Percentiles rank a stretch among this genome's conserved stretches.
These are phyloP conservation scores for Idaea biselata DNA, from an alignment of 2,888 invertebrate species.

Conservation along the genomic window DNA sequence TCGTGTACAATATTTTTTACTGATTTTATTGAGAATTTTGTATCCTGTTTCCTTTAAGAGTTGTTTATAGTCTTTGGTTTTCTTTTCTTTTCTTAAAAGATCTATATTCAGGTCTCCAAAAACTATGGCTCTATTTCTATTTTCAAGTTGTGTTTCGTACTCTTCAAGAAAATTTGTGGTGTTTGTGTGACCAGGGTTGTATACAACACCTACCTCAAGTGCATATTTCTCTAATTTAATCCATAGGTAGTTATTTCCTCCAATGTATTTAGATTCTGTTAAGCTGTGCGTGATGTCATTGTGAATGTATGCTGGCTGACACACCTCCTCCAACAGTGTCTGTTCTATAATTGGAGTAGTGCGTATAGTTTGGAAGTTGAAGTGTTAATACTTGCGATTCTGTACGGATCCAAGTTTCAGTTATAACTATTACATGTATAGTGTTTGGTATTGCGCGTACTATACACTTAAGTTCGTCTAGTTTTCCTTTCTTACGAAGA, in stretches of 20 bases:
- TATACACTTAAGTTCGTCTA: conserved; percentile 27
- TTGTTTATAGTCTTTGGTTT: too few relatives aligned
- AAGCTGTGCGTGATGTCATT: conserved; percentile 21
- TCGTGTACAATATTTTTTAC: too few relatives aligned
- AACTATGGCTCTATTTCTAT: not conserved
- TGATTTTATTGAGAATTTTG: too few relatives aligned
- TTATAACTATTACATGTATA: conserved; percentile 20
- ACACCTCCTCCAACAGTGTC: conserved; percentile 30
- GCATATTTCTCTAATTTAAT: too few relatives aligned
- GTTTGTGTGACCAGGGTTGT: conserved; percentile 14
- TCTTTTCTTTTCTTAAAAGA: conserved; percentile 2
- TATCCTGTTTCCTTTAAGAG: too few relatives aligned
- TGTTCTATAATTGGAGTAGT: conserved; percentile 28
- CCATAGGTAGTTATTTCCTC: conserved; percentile 31
- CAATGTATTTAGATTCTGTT: conserved; percentile 15
- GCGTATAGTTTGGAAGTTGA: conserved; percentile 22
- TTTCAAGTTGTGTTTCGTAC: conserved; percentile 4
- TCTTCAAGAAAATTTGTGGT: conserved; percentile 3
- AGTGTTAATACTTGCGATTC: conserved; percentile 14
- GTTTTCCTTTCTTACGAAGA: conserved; percentile 24
- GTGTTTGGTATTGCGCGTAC: conserved; percentile 15
- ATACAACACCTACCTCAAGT: conserved; percentile 27
- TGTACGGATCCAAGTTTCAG: conserved; percentile 27
- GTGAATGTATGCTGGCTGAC: conserved; percentile 28
- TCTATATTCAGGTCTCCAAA: conserved; percentile 8